Base-by-base conservation (phyloP, 2,113 vertebrate species). In the Pelecanoides urinatrix region DNA sequence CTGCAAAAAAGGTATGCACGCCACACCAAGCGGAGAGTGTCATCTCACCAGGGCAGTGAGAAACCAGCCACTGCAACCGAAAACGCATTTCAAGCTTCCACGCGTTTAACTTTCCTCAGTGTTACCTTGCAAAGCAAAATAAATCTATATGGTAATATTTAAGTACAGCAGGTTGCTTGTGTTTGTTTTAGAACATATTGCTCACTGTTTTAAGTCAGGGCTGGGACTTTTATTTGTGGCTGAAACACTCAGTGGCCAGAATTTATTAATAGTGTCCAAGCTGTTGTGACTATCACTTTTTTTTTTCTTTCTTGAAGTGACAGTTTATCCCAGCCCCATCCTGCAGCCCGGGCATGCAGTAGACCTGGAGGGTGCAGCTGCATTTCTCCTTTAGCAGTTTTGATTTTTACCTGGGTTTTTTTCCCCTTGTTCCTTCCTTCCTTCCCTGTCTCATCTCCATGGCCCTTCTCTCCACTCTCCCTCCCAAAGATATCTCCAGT, bases 91-190 rank as follows among this genome's bases (percentile, higher is more conserved):
- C 72, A 67, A 27, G 52, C 81, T 93, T 56, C 50, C 30, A 0
- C 38, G 42, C 63, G 1, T 91, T 94, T 66, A 38, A 68, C 92
- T 96, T 93, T 85, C 34, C 89, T 92, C 92, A 79, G 36, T 13
- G 53, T 94, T 87, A 70, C 96, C 94, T 92, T 86, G 95, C 90
- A 91, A 95, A 83, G 86, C 72, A 80, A 77, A 90, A 58, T 52
- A 86, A 94, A 96, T 96, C 94, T 71, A 23, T 90, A 38, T 30
- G 50, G 84, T 94, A 85, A 94, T 90, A 86, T 95, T 95, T 77
- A 87, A 97, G 86, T 74, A 56, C 52, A 59, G 66, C 78, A 76
- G 88, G 87, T 86, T 94, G 77, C 73, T 88, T 29, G 82, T 45
- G 50, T 88, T 68, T 71, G 65, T n/a, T 89, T 96, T 88, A 79